A percentile compares a stretch with the other conserved stretches of the same genome.
Evolutionary conservation across 1,140 invertebrate genomes (phyloP).

Genomic region (Aphelinus certus): DNA sequence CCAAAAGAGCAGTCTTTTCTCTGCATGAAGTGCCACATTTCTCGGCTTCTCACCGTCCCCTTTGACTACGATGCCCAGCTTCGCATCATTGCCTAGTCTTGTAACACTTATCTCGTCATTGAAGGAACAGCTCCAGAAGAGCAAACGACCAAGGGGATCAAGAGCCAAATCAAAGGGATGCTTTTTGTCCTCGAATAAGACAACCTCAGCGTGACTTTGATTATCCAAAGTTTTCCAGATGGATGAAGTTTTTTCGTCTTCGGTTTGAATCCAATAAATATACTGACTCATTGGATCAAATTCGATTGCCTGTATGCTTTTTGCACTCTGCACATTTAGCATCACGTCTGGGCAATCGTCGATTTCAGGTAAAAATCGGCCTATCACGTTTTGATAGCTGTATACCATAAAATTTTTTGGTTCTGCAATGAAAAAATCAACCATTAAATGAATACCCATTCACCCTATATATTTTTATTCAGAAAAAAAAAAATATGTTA

Average conservation of each 20-base stretch:
- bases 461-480: constrained; percentile 12
- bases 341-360: constrained; percentile 83
- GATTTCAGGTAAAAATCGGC: constrained; percentile 78
- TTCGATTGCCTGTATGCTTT: constrained; percentile 82
- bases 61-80: constrained; percentile 77
- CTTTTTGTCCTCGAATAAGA: constrained; percentile 68
- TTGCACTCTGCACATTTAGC: constrained; percentile 80
- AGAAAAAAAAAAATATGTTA: constrained; percentile 26
- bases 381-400: constrained; percentile 82
- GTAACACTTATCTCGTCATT: constrained; percentile 91
- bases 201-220: constrained; percentile 70
- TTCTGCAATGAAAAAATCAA: constrained; percentile 66
- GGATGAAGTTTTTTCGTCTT: constrained; percentile 77
- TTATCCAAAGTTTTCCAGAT: constrained; percentile 78
- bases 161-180: constrained; percentile 85
- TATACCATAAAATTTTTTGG: constrained; percentile 87
- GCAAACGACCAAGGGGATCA: constrained; percentile 80
- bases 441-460: not conserved
- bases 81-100: constrained; percentile 69
- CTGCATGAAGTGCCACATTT: constrained; percentile 83
- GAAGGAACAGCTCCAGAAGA: constrained; percentile 88
- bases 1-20: constrained; percentile 85
- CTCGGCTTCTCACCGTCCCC: constrained; percentile 81
- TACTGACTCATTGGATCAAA: constrained; percentile 82
- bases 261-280: constrained; percentile 78